Base-by-base conservation (phyloP, 2,797 vertebrate species). In the Lates japonicus region DNA sequence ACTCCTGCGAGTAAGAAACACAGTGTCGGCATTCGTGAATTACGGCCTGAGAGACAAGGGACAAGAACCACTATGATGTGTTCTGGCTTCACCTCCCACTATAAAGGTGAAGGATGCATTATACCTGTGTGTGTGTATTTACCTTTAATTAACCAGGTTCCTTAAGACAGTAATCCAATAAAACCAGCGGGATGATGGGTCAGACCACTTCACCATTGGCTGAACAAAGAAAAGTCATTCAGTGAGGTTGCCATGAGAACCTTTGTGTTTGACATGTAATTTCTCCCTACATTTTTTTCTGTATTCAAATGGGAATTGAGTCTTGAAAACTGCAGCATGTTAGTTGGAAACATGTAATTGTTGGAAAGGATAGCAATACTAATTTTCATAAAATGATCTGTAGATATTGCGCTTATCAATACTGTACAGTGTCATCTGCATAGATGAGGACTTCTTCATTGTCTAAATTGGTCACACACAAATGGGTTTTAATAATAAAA, bases 31-130 rank as follows among this genome's bases (percentile, higher is more conserved):
- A 90, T 99, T 48, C 96, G 98, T 14, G n/a, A 98, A 94, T 93
- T 99, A 99, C 0, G 98, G 98, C 3, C 95, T 96, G 85, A 96
- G 97, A 82, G 97, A 99, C 90, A 99, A 99, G 81, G n/a, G 96
- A 97, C 7, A 98, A 96, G 92, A 96, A 96, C 94, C 95, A 90
- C 88, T 99, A 97, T 0, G 98, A 99, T 19, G 98, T 98, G 35
- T 99, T 98, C 95, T 99, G n/a, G 98, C 90, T 99, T 99, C 86
- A 98, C 98, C 17, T 97, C 98, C 61, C 95, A 97, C 92, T 97
- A 95, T 92, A 97, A 96, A 41, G 98, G 98, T 99, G 51, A 87
- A 11, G 31, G 22, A 52, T n/a, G n/a, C 22, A 12, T 2, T 14
- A 41, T 33, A 19, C 13, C 57, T 80, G 31, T 48, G 12, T 35